Evolutionary conservation across 2,113 vertebrate genomes (phyloP), one percentile per base, ranked within the genome.

Genomic region (Haliaeetus leucogaster): DNA sequence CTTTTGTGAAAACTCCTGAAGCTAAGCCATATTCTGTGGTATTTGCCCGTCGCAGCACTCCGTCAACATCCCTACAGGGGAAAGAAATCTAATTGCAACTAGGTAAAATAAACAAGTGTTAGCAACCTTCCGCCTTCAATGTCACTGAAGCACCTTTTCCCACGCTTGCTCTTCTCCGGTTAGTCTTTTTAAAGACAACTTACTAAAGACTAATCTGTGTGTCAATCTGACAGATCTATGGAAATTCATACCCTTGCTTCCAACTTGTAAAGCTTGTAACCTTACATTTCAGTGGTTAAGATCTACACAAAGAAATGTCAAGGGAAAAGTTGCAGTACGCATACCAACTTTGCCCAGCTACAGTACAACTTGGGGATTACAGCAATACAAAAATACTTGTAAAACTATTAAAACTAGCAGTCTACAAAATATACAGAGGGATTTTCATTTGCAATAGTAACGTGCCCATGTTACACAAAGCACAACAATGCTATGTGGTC

Each of bases 11-110:
- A 59, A 99, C 99, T 19, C 99, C 99, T 0, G 99, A 99, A 36
- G 99, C 99, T 97, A 99, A 97, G 29, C 99, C 99, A 2, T 99
- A 99, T 95, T 99, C 99, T 0, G 99, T 99, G 92, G 98, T 97
- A 13, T 99, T 99, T 65, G 99, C 99, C 96, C 99, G 97, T 67
- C 29, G 97, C 73, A 99, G 83, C n/a, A 99, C 99, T 26, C 99
- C 99, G 4, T 99, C 99, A 0, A 99, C 85, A 43, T 99, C 99
- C 8, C 99, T 99, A 11, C 0, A 7, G 65, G 83, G 22, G 22
- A 95, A 88, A 91, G 62, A 92, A 90, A 91, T 36, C 73, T 50
- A 52, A 45, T 52, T 62, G 38, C 59, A 91, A 8, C 48, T 14
- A 68, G 36, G 72, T 61, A n/a, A 82, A 92, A 47, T 21, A 71